Conservation (phyloP, 2,888 invertebrate species). For the Chaetogeoica ovagalla region DNA sequence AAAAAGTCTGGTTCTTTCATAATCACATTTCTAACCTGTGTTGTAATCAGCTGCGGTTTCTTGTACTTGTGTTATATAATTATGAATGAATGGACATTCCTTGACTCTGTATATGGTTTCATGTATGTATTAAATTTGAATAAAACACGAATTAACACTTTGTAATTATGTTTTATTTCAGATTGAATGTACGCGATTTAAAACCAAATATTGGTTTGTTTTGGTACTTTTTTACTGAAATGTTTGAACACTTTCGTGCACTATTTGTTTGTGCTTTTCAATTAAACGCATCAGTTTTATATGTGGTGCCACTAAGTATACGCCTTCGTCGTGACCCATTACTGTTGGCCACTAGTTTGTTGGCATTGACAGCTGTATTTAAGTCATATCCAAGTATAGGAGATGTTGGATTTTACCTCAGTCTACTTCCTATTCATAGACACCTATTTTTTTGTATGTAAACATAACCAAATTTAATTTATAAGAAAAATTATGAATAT, state of each 20-base stretch:
- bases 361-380: constrained; percentile 85
- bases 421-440: constrained; percentile 88
- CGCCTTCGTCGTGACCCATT: constrained; percentile 79
- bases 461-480: constrained; percentile 37
- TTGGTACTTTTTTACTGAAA: constrained; percentile 99
- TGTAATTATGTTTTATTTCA: constrained; percentile 59
- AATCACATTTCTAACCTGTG: constrained; percentile 36
- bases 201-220: constrained; percentile 97
- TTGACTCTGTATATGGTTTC: constrained; percentile 76
- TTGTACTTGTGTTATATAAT: constrained; percentile 68
- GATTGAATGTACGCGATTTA: constrained; percentile 87
- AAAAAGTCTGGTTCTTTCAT: constrained; percentile 49
- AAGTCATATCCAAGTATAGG: constrained; percentile 96
- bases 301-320: constrained; percentile 83
- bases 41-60: constrained; percentile 59
- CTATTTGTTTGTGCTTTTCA: constrained; percentile 96
- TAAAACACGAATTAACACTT: not conserved
- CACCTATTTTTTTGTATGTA: constrained; percentile 83
- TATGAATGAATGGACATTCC: constrained; percentile 68
- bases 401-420: constrained; percentile 89
- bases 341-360: constrained; percentile 75
- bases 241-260: constrained; percentile 97
- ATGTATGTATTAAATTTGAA: constrained; percentile 66
- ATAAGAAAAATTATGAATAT: constrained; percentile 23
- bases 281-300: constrained; percentile 89